Conservation (phyloP, 1,140 invertebrate genomes). For the Atta cephalotes region DNA sequence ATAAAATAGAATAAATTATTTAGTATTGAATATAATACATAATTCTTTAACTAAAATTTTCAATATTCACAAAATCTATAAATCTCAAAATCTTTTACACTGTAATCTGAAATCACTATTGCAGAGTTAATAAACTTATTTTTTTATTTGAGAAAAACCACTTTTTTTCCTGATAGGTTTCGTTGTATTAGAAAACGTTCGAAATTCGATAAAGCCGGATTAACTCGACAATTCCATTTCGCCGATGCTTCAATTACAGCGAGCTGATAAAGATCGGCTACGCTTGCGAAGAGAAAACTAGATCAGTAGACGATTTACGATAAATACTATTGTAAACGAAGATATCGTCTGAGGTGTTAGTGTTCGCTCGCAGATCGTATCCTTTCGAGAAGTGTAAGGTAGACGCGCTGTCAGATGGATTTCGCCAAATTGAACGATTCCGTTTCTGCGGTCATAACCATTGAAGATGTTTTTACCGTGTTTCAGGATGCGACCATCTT, state of each 20-base stretch:
- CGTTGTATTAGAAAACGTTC: constrained; percentile 3
- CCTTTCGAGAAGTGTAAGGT: constrained; percentile 32
- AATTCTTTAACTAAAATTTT: not conserved
- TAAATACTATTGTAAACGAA: constrained; percentile 16
- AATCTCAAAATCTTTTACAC: not conserved
- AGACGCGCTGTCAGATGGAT: constrained; percentile 41
- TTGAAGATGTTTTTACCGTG: constrained; percentile 49
- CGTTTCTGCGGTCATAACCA: constrained; percentile 55
- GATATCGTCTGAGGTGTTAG: constrained; percentile 1
- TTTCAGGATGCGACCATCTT: constrained; percentile 22
- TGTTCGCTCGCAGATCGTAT: constrained; percentile 11
- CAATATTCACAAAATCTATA: not conserved
- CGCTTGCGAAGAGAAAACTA: constrained; percentile 18
- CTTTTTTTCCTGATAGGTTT: not conserved
- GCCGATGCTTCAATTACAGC: not conserved
- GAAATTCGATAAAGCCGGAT: not conserved
- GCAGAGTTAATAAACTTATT: not conserved
- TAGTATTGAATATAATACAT: not conserved
- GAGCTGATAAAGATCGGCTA: not conserved
- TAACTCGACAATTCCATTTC: constrained; percentile 12
- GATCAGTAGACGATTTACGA: constrained; percentile 25
- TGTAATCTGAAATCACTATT: not conserved
- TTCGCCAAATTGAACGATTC: constrained; percentile 61
- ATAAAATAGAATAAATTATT: not conserved
- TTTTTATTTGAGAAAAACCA: not conserved